Conservation (phyloP, 2,797 vertebrate genomes). For the Centroberyx gerrardi region DNA sequence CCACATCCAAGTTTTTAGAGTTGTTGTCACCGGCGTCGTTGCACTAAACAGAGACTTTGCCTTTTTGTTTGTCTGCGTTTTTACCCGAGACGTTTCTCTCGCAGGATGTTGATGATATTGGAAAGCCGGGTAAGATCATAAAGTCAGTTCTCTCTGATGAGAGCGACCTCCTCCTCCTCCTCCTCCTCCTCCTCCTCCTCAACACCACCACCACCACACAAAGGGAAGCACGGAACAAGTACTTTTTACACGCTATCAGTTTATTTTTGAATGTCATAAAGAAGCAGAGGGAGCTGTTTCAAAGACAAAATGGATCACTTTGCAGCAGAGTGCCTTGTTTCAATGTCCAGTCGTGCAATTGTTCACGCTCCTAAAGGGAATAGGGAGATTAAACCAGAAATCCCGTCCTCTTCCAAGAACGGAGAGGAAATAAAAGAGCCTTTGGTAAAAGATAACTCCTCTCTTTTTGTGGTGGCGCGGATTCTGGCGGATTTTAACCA, state of each 20-base stretch:
- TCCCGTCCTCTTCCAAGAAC: conserved; percentile 79
- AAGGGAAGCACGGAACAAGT: conserved; percentile 85
- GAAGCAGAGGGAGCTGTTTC: conserved; percentile 76
- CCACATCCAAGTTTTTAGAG: conserved; percentile 81
- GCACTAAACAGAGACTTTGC: conserved; percentile 70
- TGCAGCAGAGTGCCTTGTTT: conserved; percentile 99
- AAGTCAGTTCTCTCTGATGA: conserved; percentile 86
- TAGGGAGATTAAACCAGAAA: conserved; percentile 86
- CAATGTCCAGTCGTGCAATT: conserved; percentile 96
- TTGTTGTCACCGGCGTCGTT: conserved; percentile 68
- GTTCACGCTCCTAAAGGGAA: conserved; percentile 91
- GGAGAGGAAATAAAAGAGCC: conserved; percentile 89
- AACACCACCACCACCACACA: conserved; percentile 71
- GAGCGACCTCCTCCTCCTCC: conserved; percentile 78
- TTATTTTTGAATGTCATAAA: conserved; percentile 80
- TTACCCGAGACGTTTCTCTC: conserved; percentile 75
- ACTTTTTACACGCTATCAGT: conserved; percentile 69
- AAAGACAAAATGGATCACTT: conserved; percentile 96
- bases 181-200: conserved; percentile 1
- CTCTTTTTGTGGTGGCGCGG: conserved; percentile 95
- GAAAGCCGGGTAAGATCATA: conserved; percentile 86
- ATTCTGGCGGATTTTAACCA: conserved; percentile 98
- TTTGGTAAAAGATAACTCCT: conserved; percentile 92
- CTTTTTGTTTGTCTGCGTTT: conserved; percentile 53
- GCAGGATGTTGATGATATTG: conserved; percentile 86